Evolutionary conservation across 2,888 invertebrate genomes (phyloP), one percentile per base, ranked within the genome.

Genomic region (Xestobium rufovillosum): DNA sequence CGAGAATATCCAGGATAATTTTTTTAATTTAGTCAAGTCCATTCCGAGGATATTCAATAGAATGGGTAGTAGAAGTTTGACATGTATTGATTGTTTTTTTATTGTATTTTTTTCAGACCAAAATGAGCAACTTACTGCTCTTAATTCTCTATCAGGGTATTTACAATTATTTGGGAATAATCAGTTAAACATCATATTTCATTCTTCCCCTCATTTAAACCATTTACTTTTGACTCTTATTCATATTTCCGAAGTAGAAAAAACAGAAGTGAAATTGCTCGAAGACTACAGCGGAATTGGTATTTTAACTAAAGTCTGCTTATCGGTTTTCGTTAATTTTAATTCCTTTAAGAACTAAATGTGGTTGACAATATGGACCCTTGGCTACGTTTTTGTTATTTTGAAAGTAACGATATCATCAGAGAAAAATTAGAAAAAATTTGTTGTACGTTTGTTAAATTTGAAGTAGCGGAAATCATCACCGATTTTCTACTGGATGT

Each of bases 111-210:
- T 55, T 53, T 3, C 58, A 73, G 83, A 82, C 50, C 71, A 75
- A 14, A 56, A 52, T 1, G 71, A 77, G 47, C 83, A 84, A 56
- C 56, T 77, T 14, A 65, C 73, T 0, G 71, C 73, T 3, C 59
- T 87, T 30, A 73, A 77, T 51, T 71, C 80, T 31, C 49, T 86
- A 1, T 71, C 75, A 43, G 85, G 84, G 2, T 83, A 84, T 59
- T 53, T 85, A 8, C 61, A 66, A 34, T 61, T 78, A 34, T 61
- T 86, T 33, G 71, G 71, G 4, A 60, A 68, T 10, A 68, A 72
- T 49, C 70, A 72, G 42, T 64, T 84, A 11, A 70, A 73, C 14
- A 55, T 65, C 4, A 64, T 81, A 14, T 65, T 86, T 27, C 65
- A 72, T 39, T 71, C 70, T 1, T 55, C 59, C 2, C 61, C 67